Conservation (phyloP, 2,888 invertebrate species). For the Osmoderma eremita region DNA sequence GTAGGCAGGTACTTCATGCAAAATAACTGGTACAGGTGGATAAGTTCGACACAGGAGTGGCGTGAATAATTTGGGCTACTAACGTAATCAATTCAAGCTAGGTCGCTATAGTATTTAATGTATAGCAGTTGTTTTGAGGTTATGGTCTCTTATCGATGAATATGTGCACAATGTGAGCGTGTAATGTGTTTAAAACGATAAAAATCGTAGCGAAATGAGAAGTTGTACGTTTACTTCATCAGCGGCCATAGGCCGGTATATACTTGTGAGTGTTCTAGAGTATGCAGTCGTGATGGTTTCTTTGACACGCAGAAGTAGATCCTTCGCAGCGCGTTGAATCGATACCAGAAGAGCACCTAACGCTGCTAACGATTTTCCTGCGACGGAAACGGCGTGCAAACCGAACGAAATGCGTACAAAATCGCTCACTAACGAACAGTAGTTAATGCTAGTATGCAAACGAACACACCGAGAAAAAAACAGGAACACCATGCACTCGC, state of each 20-base stretch:
- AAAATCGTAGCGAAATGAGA: neutral
- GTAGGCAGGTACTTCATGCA: neutral
- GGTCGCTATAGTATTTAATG: neutral
- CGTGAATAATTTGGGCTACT: neutral
- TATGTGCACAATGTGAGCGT: neutral
- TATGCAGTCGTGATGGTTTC: conserved; percentile 10
- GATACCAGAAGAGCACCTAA: conserved; percentile 17
- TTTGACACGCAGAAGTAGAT: conserved; percentile 20
- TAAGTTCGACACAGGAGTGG: neutral
- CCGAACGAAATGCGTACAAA: neutral
- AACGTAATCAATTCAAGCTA: neutral
- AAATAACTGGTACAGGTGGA: neutral
- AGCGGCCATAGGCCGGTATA: conserved; percentile 2
- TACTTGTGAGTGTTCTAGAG: neutral
- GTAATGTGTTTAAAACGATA: neutral
- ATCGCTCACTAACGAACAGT: conserved; percentile 13
- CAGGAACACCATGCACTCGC: conserved; percentile 37
- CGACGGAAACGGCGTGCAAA: neutral
- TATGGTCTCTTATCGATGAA: conserved; percentile 2
- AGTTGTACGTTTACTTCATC: neutral
- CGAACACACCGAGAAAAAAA: conserved; percentile 30
- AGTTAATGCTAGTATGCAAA: conserved; percentile 15
- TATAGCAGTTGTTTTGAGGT: conserved; percentile 12
- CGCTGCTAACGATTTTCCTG: conserved; percentile 29
- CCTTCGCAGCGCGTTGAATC: conserved; percentile 32